These are phyloP conservation scores for Tor tambroides DNA, from an alignment of 2,113 vertebrate species.

Conservation along the genomic window DNA sequence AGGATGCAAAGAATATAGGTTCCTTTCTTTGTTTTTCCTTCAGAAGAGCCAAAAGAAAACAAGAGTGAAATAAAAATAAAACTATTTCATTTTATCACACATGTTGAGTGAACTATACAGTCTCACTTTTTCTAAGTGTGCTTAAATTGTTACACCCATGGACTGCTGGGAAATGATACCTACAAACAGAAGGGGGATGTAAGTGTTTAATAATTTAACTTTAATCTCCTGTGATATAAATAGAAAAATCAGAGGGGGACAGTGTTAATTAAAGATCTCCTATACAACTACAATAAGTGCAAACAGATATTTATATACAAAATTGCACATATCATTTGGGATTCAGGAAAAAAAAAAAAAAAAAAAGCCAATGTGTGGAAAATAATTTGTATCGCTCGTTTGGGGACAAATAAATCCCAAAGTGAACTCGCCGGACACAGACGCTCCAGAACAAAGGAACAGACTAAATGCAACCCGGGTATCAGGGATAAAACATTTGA, in stretches of 20 bases:
- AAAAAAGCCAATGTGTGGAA: constrained; percentile 74
- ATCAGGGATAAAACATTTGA: neutral
- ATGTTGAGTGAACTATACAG: constrained; percentile 67
- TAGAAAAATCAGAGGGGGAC: constrained; percentile 30
- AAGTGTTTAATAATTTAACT: constrained; percentile 36
- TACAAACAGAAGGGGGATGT: constrained; percentile 75
- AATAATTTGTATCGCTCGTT: constrained; percentile 33
- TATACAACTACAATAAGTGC: constrained; percentile 50
- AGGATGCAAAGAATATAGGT: constrained; percentile 60
- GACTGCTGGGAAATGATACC: constrained; percentile 78
- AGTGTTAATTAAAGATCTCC: constrained; percentile 31
- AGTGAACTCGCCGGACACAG: neutral
- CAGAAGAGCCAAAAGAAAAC: constrained; percentile 40
- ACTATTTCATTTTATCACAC: constrained; percentile 57
- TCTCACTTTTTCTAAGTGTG: constrained; percentile 80
- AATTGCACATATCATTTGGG: constrained; percentile 68
- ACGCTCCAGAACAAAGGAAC: neutral
- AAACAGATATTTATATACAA: constrained; percentile 66
- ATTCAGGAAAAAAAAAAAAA: constrained; percentile 67
- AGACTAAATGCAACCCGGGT: constrained; percentile 11
- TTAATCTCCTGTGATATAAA: constrained; percentile 35
- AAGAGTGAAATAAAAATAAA: constrained; percentile 50
- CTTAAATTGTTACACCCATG: constrained; percentile 86
- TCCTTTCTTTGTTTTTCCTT: constrained; percentile 47
- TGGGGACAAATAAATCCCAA: neutral